phyloP scores from a whole-genome alignment of 2,888 invertebrate genomes.

The Thumatha senex region DNA sequence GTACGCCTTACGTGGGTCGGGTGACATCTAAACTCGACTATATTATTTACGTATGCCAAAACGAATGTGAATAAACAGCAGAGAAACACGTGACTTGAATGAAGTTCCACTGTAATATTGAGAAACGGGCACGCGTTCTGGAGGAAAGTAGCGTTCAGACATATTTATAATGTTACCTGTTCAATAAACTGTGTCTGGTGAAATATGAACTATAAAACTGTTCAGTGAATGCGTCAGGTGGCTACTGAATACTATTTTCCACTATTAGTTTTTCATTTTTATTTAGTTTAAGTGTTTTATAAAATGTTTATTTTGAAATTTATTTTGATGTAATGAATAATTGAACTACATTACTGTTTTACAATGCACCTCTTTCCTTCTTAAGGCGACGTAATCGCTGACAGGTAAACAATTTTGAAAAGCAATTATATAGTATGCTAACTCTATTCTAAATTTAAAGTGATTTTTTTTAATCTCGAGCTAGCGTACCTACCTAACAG shows the following conservation, averaged over 20 bases:
- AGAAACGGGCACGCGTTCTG: slow-evolving; percentile 44
- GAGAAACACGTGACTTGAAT: slow-evolving; percentile 71
- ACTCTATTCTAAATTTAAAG: too few relatives aligned
- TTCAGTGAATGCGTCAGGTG: background rate
- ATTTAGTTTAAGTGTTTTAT: too few relatives aligned
- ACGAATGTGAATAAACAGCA: slow-evolving; percentile 73
- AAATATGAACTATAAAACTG: background rate
- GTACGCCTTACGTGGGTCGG: slow-evolving; percentile 35
- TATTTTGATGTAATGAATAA: too few relatives aligned
- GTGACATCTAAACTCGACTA: slow-evolving; percentile 57
- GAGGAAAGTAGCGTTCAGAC: slow-evolving; percentile 53
- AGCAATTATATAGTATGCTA: too few relatives aligned
- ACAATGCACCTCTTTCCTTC: too few relatives aligned
- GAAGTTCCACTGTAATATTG: slow-evolving; percentile 57
- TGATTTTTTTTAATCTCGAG: too few relatives aligned
- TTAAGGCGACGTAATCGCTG: too few relatives aligned
- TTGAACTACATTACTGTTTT: too few relatives aligned
- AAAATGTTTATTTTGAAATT: too few relatives aligned
- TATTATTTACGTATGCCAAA: slow-evolving; percentile 69
- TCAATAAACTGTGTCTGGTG: slow-evolving; percentile 33
- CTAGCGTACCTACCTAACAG: too few relatives aligned
- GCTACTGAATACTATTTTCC: background rate
- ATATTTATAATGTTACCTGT: slow-evolving; percentile 57
- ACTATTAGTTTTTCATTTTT: background rate
- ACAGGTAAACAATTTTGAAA: too few relatives aligned